These are phyloP conservation scores for Synanthedon formicaeformis DNA, from an alignment of 2,888 invertebrate genomes.

Conservation along the genomic window DNA sequence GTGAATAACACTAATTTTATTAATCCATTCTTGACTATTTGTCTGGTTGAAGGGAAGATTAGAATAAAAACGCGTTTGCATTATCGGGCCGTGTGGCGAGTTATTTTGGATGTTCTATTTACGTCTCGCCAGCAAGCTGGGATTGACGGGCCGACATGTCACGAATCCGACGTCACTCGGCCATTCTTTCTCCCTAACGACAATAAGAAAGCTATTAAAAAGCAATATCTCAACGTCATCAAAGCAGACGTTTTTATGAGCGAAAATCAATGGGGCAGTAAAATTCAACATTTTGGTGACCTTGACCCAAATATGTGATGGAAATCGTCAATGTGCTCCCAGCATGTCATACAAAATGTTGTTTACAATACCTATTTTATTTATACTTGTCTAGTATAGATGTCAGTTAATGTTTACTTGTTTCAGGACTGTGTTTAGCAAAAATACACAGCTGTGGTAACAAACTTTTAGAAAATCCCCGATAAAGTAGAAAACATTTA, in stretches of 20 bases:
- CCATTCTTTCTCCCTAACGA: slow-evolving; percentile 37
- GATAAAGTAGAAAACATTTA: neutral
- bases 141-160: slow-evolving; percentile 65
- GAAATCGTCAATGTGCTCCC: slow-evolving; percentile 13
- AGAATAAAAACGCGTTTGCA: slow-evolving; percentile 63
- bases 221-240: slow-evolving; percentile 11
- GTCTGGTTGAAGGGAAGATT: slow-evolving; percentile 39
- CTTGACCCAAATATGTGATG: slow-evolving; percentile 59
- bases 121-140: slow-evolving; percentile 59
- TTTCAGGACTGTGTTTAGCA: slow-evolving; percentile 5
- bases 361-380: slow-evolving; percentile 20
- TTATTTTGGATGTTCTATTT: slow-evolving; percentile 64
- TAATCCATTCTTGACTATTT: slow-evolving; percentile 8
- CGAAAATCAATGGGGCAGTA: slow-evolving; percentile 10
- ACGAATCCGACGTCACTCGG: slow-evolving; percentile 44
- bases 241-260: slow-evolving; percentile 5
- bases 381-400: neutral
- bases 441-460: slow-evolving; percentile 14
- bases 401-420: slow-evolving; percentile 1
- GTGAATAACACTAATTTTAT: neutral
- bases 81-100: slow-evolving; percentile 61
- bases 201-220: slow-evolving; percentile 24
- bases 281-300: slow-evolving; percentile 30
- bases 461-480: slow-evolving; percentile 3
- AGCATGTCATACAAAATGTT: slow-evolving; percentile 11